Base-by-base conservation (phyloP, 2,888 invertebrate species). In the Eumacrocentrus americanus region DNA sequence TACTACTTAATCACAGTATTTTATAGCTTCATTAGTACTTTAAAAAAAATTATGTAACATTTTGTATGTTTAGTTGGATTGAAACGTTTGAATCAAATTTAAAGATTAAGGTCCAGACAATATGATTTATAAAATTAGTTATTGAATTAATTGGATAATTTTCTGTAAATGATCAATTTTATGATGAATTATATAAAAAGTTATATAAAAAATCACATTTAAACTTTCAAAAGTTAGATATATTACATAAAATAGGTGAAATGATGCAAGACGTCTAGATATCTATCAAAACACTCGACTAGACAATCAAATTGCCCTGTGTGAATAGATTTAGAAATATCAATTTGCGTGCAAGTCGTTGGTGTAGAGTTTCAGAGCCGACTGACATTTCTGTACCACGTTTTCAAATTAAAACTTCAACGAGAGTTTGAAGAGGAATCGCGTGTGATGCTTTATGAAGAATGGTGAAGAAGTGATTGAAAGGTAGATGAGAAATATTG, bases 401-500 rank as follows among this genome's bases (percentile, higher is more conserved):
- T 50, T n/a, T n/a, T 14, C 29, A 50, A 40, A 22, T 53, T 5
- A 29, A 53, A 53, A 40, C 18, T 53, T 53, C 12, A 53, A 40
- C 34, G n/a, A 18, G 35, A 50, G 22, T n/a, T 38, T n/a, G 14
- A 25, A 38, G 23, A 22, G 20, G 11, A 16, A 52, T 52, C 35
- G 38, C 16, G n/a, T 20, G 11, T 16, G 22, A 18, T 34, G 42
- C 9, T 29, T 29, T 29, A 6, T 29, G 14, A 11, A 14, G 22
- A 34, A 25, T 44, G 37, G 23, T 54, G 57, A 35, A 40, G 7
- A 57, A 46, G 58, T 64, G 64, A 67, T 67, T 63, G 67, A 67
- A 61, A 65, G 67, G 64, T 59, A 55, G 61, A 64, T 67, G 67
- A 47, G 61, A 67, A 62, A 60, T 64, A 60, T 63, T 58, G 47